Percentiles rank a stretch among this genome's conserved stretches.
phyloP scores from a whole-genome alignment of 2,888 invertebrate genomes.

The Trissolcus japonicus region DNA sequence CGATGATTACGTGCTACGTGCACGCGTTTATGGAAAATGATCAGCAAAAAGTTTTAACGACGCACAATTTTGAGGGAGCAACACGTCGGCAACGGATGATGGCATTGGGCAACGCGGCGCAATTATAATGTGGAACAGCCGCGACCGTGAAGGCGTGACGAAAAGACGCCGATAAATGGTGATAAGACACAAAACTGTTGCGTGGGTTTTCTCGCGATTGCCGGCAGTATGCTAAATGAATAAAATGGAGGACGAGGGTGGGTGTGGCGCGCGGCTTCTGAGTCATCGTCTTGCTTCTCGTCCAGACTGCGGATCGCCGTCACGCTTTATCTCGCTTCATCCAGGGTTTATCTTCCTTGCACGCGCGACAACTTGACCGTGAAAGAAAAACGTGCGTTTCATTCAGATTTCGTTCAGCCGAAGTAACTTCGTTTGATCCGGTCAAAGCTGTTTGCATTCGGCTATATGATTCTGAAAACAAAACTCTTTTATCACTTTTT shows the following conservation, averaged over 20 bases:
- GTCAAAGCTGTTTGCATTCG: no score
- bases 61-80: background rate
- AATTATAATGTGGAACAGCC: constrained; percentile 48
- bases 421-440: constrained; percentile 3
- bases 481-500: background rate
- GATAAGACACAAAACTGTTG: constrained; percentile 55
- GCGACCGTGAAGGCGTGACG: constrained; percentile 51
- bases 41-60: constrained; percentile 15
- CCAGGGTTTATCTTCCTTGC: constrained; percentile 28
- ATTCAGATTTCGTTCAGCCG: constrained; percentile 15
- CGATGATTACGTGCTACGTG: no score
- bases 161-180: constrained; percentile 53
- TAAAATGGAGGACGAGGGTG: constrained; percentile 61
- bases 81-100: background rate
- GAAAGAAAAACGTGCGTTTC: constrained; percentile 28
- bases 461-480: no score
- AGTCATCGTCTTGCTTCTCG: constrained; percentile 62
- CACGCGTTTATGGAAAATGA: background rate
- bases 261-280: constrained; percentile 65
- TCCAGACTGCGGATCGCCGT: constrained; percentile 54
- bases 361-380: constrained; percentile 39
- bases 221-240: constrained; percentile 43
- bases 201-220: constrained; percentile 51
- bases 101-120: constrained; percentile 25
- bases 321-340: constrained; percentile 32